Conservation (phyloP, 2,888 invertebrate genomes). For the Chesias legatella region DNA sequence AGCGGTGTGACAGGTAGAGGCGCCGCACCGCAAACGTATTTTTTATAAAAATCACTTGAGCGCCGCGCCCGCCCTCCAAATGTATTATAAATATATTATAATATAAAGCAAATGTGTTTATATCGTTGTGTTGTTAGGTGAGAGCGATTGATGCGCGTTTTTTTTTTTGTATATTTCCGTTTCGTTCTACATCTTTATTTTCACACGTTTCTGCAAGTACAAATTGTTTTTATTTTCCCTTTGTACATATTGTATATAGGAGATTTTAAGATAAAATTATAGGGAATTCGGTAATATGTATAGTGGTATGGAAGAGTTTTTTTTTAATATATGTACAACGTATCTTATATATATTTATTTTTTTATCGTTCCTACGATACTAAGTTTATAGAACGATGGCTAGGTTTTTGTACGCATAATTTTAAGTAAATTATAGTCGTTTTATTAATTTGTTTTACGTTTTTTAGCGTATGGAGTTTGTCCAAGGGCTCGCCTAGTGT, state of each 20-base stretch:
- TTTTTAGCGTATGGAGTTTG: constrained; percentile 54
- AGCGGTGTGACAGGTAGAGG: constrained; percentile 64
- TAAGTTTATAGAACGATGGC: constrained; percentile 57
- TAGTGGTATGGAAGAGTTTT: constrained; percentile 62
- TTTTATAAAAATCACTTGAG: constrained; percentile 61
- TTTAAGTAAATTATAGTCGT: constrained; percentile 79
- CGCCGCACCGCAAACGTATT: constrained; percentile 44
- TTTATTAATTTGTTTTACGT: constrained; percentile 70
- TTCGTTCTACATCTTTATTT: constrained; percentile 56
- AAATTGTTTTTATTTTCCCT: constrained; percentile 79
- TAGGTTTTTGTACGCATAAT: constrained; percentile 77
- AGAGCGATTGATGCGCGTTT: constrained; percentile 30
- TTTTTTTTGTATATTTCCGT: constrained; percentile 63
- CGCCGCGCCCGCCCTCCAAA: constrained; percentile 44
- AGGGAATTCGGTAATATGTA: constrained; percentile 61
- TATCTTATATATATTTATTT: constrained; percentile 74
- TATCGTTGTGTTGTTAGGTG: constrained; percentile 40
- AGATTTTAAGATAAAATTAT: constrained; percentile 56
- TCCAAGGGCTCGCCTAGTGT: constrained; percentile 43
- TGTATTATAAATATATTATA: constrained; percentile 50
- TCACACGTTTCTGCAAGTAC: constrained; percentile 80
- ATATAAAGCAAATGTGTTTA: constrained; percentile 46
- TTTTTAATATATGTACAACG: constrained; percentile 72
- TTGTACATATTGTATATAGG: constrained; percentile 80
- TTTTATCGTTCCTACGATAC: constrained; percentile 61